Conservation (phyloP, 1,140 invertebrate species). For the Latrodectus geometricus region DNA sequence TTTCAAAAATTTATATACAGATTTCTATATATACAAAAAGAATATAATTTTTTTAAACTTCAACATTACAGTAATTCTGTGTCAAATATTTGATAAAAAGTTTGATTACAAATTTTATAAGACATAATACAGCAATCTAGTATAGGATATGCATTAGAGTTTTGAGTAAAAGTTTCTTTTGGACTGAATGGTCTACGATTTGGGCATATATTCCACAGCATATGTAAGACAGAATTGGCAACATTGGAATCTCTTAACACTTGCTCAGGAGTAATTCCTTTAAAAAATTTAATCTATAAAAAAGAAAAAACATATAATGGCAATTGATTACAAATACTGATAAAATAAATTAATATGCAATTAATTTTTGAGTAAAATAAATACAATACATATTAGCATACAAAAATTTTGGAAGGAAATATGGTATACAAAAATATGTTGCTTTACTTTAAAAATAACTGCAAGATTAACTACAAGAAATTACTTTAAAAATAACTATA, state of each 20-base stretch:
- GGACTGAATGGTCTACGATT: conserved; percentile 34
- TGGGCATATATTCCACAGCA: conserved; percentile 48
- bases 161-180: neutral
- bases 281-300: conserved; percentile 47
- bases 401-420: no score
- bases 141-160: conserved; percentile 32
- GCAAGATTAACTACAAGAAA: no score
- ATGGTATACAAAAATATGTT: no score
- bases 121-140: conserved; percentile 50
- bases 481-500: no score
- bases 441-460: no score
- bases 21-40: no score
- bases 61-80: conserved; percentile 9
- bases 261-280: conserved; percentile 41
- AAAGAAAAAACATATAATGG: neutral
- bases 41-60: no score
- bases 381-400: no score
- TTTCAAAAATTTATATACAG: no score
- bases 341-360: no score
- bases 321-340: no score
- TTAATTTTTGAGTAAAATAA: no score
- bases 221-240: conserved; percentile 22
- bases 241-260: neutral
- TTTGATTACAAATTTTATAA: conserved; percentile 4
- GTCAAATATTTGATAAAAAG: conserved; percentile 51